Percentiles rank a stretch among this genome's conserved stretches.
These are phyloP conservation scores for Hemibates koningsi DNA, from an alignment of 2,113 vertebrate species.

Conservation along the genomic window DNA sequence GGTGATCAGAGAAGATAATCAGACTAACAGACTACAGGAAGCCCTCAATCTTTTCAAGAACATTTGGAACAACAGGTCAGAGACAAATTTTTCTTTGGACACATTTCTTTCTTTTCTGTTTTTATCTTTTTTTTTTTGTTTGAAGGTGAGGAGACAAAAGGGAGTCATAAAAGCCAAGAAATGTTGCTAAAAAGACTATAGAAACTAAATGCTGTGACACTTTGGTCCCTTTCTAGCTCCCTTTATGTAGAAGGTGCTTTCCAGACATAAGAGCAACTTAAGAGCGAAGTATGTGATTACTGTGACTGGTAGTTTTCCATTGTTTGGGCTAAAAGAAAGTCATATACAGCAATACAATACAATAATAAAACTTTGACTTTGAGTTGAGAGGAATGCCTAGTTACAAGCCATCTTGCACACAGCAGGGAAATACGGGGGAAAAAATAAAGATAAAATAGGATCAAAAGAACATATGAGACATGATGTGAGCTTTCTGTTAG, in stretches of 20 bases:
- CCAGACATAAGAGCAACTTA: not conserved
- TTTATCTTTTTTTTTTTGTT: not conserved
- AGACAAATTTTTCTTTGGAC: not conserved
- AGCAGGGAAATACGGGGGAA: not conserved
- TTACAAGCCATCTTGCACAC: not conserved
- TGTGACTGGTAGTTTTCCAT: not conserved
- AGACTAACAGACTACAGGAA: conserved; percentile 98
- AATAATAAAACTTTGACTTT: not conserved
- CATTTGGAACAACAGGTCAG: conserved; percentile 99
- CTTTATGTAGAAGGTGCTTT: not conserved
- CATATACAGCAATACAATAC: not conserved
- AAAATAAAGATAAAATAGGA: not conserved
- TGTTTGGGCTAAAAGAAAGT: not conserved
- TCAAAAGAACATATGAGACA: not conserved
- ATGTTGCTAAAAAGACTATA: not conserved
- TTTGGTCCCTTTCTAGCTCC: not conserved
- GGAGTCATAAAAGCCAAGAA: not conserved
- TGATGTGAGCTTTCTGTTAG: not conserved
- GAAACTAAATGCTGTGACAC: not conserved
- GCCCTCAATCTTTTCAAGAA: conserved; percentile 99
- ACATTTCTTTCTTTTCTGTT: not conserved
- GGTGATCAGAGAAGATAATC: conserved; percentile 99
- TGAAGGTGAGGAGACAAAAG: not conserved
- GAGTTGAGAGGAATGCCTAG: not conserved
- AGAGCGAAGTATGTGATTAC: fast-evolving